Conservation (phyloP, 2,888 invertebrate genomes). For the Drosophila atroscutellata region DNA sequence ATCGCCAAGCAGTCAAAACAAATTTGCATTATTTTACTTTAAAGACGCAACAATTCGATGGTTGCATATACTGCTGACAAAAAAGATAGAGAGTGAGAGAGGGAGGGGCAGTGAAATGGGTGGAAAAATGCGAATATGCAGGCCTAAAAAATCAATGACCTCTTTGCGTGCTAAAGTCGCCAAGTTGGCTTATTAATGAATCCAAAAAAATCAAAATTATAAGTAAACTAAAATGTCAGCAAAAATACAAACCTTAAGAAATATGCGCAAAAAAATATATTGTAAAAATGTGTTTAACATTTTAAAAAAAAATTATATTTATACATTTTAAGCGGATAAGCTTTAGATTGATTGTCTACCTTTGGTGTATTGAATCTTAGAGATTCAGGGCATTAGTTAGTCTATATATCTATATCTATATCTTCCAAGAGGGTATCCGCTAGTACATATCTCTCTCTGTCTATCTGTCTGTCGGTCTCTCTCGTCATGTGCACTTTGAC, state of each 20-base stretch:
- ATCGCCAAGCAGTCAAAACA: slow-evolving; percentile 46
- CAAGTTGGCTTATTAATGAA: slow-evolving; percentile 62
- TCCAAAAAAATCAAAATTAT: slow-evolving; percentile 8
- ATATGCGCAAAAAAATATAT: slow-evolving; percentile 1
- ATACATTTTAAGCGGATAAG: too few relatives aligned
- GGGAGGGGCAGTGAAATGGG: background rate
- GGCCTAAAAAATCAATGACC: slow-evolving; percentile 64
- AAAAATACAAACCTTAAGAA: background rate
- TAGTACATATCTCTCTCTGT: background rate
- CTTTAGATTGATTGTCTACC: background rate
- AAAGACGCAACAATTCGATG: slow-evolving; percentile 38
- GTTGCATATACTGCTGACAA: slow-evolving; percentile 32
- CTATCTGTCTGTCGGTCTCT: background rate
- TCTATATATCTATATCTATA: background rate
- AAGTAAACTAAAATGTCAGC: slow-evolving; percentile 38
- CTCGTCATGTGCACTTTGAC: background rate
- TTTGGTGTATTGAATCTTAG: background rate
- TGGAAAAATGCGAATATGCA: slow-evolving; percentile 14
- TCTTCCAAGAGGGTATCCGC: background rate
- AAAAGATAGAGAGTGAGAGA: background rate
- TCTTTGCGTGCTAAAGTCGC: slow-evolving; percentile 46
- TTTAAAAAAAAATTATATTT: background rate
- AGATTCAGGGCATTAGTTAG: too few relatives aligned
- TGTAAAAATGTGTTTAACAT: slow-evolving; percentile 42
- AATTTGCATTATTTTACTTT: slow-evolving; percentile 39